These are phyloP conservation scores for Glossosoma conforme DNA, from an alignment of 1,140 invertebrate species.

Conservation along the genomic window DNA sequence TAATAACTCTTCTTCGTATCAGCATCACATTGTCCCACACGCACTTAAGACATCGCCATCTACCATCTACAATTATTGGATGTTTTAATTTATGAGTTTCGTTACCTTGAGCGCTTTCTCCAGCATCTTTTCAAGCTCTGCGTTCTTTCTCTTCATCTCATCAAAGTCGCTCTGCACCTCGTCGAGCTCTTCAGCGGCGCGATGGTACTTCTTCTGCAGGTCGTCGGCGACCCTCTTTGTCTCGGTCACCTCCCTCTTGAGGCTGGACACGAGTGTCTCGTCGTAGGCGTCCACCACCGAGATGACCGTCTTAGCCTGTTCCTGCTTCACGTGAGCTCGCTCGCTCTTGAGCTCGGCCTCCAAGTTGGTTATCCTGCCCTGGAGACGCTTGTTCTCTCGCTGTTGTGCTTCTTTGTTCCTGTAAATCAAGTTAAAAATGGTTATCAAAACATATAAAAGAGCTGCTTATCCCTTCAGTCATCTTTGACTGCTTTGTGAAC, in stretches of 20 bases:
- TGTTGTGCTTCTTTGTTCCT: conserved; percentile 81
- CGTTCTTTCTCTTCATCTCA: conserved; percentile 70
- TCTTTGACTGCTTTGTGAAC: no score
- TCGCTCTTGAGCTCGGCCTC: conserved; percentile 71
- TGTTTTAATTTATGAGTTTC: no score
- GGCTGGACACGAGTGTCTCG: conserved; percentile 55
- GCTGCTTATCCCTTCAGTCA: no score
- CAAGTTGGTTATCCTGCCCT: conserved; percentile 70
- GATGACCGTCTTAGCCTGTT: conserved; percentile 57
- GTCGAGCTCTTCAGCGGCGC: conserved; percentile 69
- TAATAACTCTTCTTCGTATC: no score
- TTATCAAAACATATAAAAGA: no score
- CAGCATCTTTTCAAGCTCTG: conserved; percentile 66
- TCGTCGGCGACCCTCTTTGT: conserved; percentile 73
- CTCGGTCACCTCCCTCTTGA: conserved; percentile 71
- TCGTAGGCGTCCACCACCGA: conserved; percentile 51
- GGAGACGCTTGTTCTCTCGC: conserved; percentile 77
- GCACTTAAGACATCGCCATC: no score
- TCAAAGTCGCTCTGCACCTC: conserved; percentile 70
- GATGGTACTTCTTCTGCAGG: conserved; percentile 72
- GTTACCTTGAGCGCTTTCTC: conserved; percentile 56
- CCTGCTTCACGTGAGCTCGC: conserved; percentile 53
- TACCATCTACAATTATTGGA: no score
- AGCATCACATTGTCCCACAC: no score
- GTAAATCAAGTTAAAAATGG: conserved; percentile 1